Base-by-base conservation (phyloP, 2,113 vertebrate species). In the western clawed frog (Xenopus tropicalis) region DNA sequence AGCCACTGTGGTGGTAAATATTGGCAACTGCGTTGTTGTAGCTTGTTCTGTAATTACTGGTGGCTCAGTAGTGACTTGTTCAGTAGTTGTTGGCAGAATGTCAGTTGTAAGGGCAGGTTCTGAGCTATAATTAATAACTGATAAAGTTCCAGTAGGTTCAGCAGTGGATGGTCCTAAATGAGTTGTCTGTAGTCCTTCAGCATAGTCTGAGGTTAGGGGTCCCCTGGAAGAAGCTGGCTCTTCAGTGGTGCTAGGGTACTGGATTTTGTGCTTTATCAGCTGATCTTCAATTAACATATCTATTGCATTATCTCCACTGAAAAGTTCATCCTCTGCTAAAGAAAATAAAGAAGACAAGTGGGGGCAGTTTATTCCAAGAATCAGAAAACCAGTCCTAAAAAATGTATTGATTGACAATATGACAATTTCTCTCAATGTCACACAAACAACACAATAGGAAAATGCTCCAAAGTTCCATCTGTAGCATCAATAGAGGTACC, bases 251-350 rank as follows among this genome's bases (percentile, higher is more conserved):
- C 78, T 88, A 0, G 52, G 79, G 14, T 70, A 72, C 56, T 85
- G 76, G 20, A 77, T 62, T 23, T 71, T 86, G 73, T 93, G 93
- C 68, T 90, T 89, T 69, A 99, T 87, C 66, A 98, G 95, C 81
- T 97, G 94, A 79, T 99, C 96, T 73, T 98, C 93, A 0, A 92
- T 87, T 69, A 98, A 83, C 81, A 95, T 83, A 78, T 95, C 91
- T 43, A 90, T 78, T 0, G 93, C 78, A 0, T 85, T 90, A 1
- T 98, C 94, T 1, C 96, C 97, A 0, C 97, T 98, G 83, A 93
- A 93, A 22, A 85, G 79, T 51, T 96, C 92, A 0, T 96, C 95
- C 3, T 93, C 96, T 90, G 91, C 80, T 81, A 83, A 88, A 72
- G 46, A 82, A 66, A 78, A 59, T 24, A 10, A 42, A 7, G 44